These are phyloP conservation scores for Mobula hypostoma DNA, from an alignment of 2,113 vertebrate genomes.

Conservation along the genomic window DNA sequence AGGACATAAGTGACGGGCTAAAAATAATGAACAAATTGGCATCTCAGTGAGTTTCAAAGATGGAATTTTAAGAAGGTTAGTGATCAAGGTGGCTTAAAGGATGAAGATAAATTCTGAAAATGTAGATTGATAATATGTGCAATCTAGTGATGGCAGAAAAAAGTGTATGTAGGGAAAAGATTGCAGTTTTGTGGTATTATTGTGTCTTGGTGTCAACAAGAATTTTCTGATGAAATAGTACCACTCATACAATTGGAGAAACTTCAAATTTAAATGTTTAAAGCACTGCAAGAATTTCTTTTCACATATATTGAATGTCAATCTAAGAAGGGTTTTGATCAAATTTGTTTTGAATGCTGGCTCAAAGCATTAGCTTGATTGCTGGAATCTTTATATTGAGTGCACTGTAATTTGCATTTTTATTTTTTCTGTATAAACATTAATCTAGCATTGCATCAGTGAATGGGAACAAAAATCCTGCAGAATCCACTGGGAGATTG, in stretches of 20 bases:
- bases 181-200: neutral
- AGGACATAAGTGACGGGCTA: neutral
- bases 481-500: neutral
- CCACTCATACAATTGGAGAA: neutral
- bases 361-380: conserved; percentile 22
- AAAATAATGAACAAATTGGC: neutral
- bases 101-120: neutral
- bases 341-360: conserved; percentile 4
- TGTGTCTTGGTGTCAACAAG: neutral
- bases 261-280: conserved; percentile 2
- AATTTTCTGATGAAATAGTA: neutral
- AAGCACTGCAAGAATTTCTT: neutral
- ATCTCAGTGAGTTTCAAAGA: neutral
- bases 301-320: neutral
- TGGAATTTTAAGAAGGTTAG: neutral
- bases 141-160: neutral
- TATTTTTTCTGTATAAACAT: conserved; percentile 30
- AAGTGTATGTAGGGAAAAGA: neutral
- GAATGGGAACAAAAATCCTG: neutral
- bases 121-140: neutral
- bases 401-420: conserved; percentile 12
- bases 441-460: neutral
- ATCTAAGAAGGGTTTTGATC: neutral
- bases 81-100: neutral
- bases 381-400: neutral